Base-by-base conservation (phyloP, 64 coral and sea anemone species). In the Trachythela sp. region DNA sequence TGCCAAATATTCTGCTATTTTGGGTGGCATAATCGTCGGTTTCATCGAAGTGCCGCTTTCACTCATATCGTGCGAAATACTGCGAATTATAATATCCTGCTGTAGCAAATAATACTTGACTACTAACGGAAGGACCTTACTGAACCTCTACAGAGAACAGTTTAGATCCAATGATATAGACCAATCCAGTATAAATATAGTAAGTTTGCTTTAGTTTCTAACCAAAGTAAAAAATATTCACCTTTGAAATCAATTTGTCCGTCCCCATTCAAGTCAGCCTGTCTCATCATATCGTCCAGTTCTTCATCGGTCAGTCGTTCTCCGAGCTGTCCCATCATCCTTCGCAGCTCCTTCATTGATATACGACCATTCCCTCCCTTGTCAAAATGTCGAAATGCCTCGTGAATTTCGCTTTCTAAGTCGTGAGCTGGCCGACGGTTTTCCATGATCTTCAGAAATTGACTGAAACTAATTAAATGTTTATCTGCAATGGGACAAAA, bases 221-320 rank as follows among this genome's bases (percentile, higher is more conserved):
- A n/a, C n/a, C n/a, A n/a, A n/a, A n/a, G n/a, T n/a, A 68, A 22
- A 68, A n/a, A n/a, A 31, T 68, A 40, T 27, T 42, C 42, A 91
- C 89, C 89, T 91, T 86, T 83, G 60, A 91, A 91, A 38, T 91
- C 83, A 67, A 91, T 91, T 24, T 85, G 48, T 27, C 90, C 84
- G 85, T 91, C 90, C 8, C 84, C 83, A 75, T 91, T 85, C 54
- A 91, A 72, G 75, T 91, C 90, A 9, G 83, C 90, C 70, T 91
- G 83, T 86, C 60, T 91, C 90, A 91, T 91, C 90, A 91, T 91
- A 85, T 91, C 90, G 22, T 86, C 84, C 26, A 91, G 60, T 75
- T 91, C 90, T 48, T 91, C 90, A 49, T 91, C 90, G 8, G 90
- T 86, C 14, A 91, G 59, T 91, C 85, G 84, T 70, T 91, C 90